Evolutionary conservation across 2,113 vertebrate genomes (phyloP), one percentile per base, ranked within the genome.

Genomic region (Chionomys nivalis): DNA sequence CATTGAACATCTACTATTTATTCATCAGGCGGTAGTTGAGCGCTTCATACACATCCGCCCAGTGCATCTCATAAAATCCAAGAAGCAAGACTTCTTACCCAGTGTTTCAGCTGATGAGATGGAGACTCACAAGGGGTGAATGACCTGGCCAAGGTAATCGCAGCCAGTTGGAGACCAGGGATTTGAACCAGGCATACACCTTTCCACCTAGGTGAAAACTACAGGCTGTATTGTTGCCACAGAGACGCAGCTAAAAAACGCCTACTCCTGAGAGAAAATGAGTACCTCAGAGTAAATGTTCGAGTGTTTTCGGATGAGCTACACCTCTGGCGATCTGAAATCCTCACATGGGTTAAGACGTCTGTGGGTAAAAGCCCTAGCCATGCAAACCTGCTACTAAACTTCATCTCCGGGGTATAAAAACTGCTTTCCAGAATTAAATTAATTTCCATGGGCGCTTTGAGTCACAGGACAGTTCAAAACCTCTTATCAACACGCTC

Each of bases 401-500:
- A 73, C 66, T 92, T 76, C 87, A 39, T 68, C 66, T n/a, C 68
- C 39, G 14, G 23, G 0, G 10, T 16, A 2, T 61, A 75, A 88
- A 33, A 73, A 87, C 70, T 91, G 4, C 47, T 96, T 96, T 68
- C 86, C 61, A 75, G 66, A 96, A 93, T n/a, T 28, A 70, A 52
- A 52, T 52, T 52, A 14, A 52, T 52, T 52, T 52, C 55, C 88
- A 82, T 1, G 61, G 92, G 94, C 55, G 47, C 49, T 44, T 93
- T 96, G 55, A 85, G 26, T 73, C 77, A 39, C 66, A 61, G 92
- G 81, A 13, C 72, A 82, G 81, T 94, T 96, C 93, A 93, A 96
- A 90, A 96, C 81, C n/a, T 90, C 93, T 79, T 83, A 96, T 92
- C 94, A 94, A 73, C 39, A 89, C 90, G 94, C 47, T 85, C 52